Evolutionary conservation across 2,797 vertebrate genomes (phyloP).

Genomic region (Salarias fasciatus): DNA sequence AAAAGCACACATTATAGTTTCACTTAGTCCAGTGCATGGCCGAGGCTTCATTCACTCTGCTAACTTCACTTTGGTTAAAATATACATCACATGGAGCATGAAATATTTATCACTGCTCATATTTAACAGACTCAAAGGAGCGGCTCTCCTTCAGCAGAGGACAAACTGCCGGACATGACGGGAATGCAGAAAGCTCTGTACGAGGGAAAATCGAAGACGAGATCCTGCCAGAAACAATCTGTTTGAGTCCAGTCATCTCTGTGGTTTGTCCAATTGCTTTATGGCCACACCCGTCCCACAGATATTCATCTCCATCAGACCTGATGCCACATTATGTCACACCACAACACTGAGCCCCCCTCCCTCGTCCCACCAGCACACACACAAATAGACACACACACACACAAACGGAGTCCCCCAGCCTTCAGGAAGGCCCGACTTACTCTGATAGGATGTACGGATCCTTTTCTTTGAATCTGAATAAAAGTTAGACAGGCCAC

Average conservation of each 20-base stretch:
- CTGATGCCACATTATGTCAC: too few species aligned
- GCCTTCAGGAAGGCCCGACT: conserved; percentile 82
- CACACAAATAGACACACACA: conserved; percentile 21
- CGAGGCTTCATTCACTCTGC: conserved; percentile 33
- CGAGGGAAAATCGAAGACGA: conserved; percentile 8
- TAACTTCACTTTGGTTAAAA: conserved; percentile 50
- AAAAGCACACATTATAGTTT: conserved; percentile 22
- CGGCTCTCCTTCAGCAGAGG: conserved; percentile 54
- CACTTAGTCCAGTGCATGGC: conserved; percentile 8
- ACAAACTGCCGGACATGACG: conserved; percentile 64
- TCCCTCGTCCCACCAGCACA: too few species aligned
- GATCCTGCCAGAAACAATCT: conserved; percentile 9
- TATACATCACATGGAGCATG: conserved; percentile 55
- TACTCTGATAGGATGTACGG: conserved; percentile 99
- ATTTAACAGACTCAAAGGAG: conserved; percentile 41
- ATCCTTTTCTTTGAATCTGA: conserved; percentile 99
- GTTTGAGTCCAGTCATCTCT: conserved; percentile 62
- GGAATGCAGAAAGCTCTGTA: conserved; percentile 34
- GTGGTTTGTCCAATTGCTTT: conserved; percentile 42
- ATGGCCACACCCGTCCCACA: conserved; percentile 13
- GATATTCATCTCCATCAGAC: conserved; percentile 7
- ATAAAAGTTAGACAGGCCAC: conserved; percentile 99
- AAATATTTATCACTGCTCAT: conserved; percentile 55
- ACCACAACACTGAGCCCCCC: too few species aligned
- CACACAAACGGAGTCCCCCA: conserved; percentile 49